Base-by-base conservation (phyloP, 2,888 invertebrate species). In the Drosophila demipolita region DNA sequence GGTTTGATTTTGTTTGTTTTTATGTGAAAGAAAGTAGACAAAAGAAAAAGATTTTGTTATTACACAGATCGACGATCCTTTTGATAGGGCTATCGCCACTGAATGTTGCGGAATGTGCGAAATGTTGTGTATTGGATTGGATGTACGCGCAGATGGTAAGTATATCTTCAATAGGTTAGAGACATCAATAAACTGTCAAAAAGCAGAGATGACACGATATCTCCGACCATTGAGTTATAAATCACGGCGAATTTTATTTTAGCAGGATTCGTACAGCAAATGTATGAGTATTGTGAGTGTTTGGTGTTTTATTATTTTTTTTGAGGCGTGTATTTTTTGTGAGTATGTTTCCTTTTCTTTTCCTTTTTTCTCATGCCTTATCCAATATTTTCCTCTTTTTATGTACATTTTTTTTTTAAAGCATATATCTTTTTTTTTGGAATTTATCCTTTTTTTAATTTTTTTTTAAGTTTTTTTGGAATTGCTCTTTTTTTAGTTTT, bases 21-120 rank as follows among this genome's bases (percentile, higher is more conserved):
- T 74, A 75, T 80, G 83, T 85, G 83, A 87, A 89, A 91, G 91
- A 92, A 91, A 91, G 80, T 82, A 91, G 85, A 89, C 82, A 90
- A 92, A 90, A 83, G 83, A 91, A 90, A 90, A 91, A 84, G 75
- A 78, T 75, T 78, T 83, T 69, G 85, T 91, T 91, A 92, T 89
- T 91, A 87, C 87, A 87, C 87, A 82, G 82, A 74, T 88, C 91
- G 87, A 83, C 79, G 90, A 75, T 71, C 69, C 76, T 76, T 78
- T 78, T 70, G 40, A 17, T 54, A 42, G 60, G 65, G 58, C 42
- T 68, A 73, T 75, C 68, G 73, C 67, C 67, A 69, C 80, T 63
- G 69, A 45, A 53, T 64, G 57, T 59, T 66, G 72, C 67, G 68
- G 78, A 45, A 82, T 87, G 72, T 82, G 82, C 83, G 82, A 64